Conservation (phyloP, 2,888 invertebrate genomes). For the Leptarthrus brevirostris region DNA sequence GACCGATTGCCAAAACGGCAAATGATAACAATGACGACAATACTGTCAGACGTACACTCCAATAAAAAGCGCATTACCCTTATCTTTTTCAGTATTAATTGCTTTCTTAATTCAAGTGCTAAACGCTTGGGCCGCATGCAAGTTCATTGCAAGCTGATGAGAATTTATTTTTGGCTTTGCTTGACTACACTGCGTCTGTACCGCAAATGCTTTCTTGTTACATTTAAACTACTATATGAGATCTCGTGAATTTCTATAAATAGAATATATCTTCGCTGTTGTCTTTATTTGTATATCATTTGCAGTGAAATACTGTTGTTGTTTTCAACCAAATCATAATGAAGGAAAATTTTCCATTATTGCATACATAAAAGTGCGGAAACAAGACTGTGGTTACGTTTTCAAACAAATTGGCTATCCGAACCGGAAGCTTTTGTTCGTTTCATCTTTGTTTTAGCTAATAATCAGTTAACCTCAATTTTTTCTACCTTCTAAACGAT, state of each 20-base stretch:
- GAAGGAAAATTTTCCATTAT: too few species aligned
- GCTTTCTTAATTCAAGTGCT: conserved; percentile 37
- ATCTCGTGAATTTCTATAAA: conserved; percentile 35
- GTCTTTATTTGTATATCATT: conserved; percentile 20
- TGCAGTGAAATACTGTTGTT: conserved; percentile 24
- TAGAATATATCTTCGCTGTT: conserved; percentile 21
- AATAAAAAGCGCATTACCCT: conserved; percentile 32
- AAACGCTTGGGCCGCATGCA: conserved; percentile 16
- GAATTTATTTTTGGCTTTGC: conserved; percentile 28
- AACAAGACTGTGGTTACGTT: too few species aligned
- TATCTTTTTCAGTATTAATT: conserved; percentile 25
- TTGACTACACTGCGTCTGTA: conserved; percentile 11
- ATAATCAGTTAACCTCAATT: too few species aligned
- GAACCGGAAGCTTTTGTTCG: too few species aligned
- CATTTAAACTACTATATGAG: conserved; percentile 4
- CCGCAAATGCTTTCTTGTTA: conserved; percentile 23
- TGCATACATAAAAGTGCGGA: too few species aligned
- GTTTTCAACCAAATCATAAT: neutral
- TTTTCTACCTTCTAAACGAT: too few species aligned
- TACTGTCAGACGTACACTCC: too few species aligned
- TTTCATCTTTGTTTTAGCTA: too few species aligned
- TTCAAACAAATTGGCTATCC: too few species aligned
- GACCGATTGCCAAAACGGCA: too few species aligned
- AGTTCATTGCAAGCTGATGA: conserved; percentile 29
- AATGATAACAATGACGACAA: too few species aligned